Conservation (phyloP, 2,113 vertebrate genomes). For the Geococcyx californianus region DNA sequence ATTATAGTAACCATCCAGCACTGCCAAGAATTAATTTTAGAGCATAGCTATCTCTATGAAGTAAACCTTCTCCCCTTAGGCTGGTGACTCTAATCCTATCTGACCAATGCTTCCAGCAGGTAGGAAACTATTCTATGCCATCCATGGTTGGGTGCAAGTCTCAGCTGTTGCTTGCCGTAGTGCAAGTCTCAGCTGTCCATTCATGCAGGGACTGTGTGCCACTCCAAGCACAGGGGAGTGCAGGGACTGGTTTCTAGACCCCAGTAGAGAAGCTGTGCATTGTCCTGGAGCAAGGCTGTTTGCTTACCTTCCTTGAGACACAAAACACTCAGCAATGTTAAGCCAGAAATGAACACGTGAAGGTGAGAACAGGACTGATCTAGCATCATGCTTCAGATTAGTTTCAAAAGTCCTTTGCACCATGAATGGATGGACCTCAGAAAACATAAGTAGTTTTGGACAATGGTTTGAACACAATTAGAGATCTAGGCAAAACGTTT, state of each 20-base stretch:
- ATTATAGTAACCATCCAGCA: not conserved
- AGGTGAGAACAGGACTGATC: not conserved
- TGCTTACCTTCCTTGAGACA: not conserved
- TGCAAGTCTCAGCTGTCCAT: not conserved
- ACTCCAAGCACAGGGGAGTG: not conserved
- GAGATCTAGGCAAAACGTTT: not conserved
- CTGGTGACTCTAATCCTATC: not conserved
- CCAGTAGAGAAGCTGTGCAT: accelerated
- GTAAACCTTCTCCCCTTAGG: not conserved
- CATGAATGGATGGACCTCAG: not conserved
- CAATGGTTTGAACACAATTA: not conserved
- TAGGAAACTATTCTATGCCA: not conserved
- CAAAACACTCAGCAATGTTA: not conserved
- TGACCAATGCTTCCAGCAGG: not conserved
- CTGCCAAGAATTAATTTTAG: not conserved
- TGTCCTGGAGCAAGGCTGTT: not conserved
- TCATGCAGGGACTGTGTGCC: not conserved
- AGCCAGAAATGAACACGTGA: not conserved
- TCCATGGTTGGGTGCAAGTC: not conserved
- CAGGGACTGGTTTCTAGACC: not conserved
- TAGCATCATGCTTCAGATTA: not conserved
- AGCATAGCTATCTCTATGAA: not conserved
- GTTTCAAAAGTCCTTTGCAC: not conserved
- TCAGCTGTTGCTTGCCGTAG: not conserved
- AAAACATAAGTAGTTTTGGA: not conserved